Conservation (phyloP, 2,113 vertebrate species). For the Oncorhynchus tshawytscha region DNA sequence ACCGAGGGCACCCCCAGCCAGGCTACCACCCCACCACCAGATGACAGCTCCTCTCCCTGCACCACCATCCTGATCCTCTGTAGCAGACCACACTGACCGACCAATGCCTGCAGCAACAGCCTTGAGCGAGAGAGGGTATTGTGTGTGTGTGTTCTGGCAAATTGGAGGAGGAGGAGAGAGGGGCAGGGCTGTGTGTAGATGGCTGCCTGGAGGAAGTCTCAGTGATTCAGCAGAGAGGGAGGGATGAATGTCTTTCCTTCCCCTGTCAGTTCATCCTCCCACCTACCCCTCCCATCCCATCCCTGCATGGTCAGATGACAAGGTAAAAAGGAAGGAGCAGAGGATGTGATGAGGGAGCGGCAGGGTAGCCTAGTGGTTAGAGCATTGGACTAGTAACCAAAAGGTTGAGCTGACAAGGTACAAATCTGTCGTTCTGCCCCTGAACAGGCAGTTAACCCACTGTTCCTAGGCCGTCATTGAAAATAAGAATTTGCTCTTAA, state of each 20-base stretch:
- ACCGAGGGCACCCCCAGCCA: constrained; percentile 77
- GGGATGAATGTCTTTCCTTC: constrained; percentile 16
- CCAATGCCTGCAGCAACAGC: constrained; percentile 5
- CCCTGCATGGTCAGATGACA: not conserved
- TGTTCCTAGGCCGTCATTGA: no score
- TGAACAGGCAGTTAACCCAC: no score
- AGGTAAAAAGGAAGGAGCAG: not conserved
- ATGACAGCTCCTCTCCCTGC: constrained; percentile 73
- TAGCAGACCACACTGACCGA: constrained; percentile 19
- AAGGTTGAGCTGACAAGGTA: no score
- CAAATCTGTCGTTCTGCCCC: no score
- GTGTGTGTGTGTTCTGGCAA: constrained; percentile 64
- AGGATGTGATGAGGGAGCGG: not conserved
- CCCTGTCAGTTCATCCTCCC: constrained; percentile 18
- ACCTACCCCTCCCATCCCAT: not conserved
- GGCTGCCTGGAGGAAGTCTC: constrained; percentile 40
- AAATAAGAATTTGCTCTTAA: no score
- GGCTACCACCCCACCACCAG: constrained; percentile 37
- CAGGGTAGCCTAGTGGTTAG: no score
- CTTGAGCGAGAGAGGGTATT: constrained; percentile 3
- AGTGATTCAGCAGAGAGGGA: constrained; percentile 45
- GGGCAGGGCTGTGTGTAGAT: constrained; percentile 44
- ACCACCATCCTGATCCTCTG: constrained; percentile 73
- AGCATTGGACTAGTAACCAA: no score
- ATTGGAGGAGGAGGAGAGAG: constrained; percentile 53